Base-by-base conservation (phyloP, 2,888 invertebrate species). In the Ypsolopha sequella region DNA sequence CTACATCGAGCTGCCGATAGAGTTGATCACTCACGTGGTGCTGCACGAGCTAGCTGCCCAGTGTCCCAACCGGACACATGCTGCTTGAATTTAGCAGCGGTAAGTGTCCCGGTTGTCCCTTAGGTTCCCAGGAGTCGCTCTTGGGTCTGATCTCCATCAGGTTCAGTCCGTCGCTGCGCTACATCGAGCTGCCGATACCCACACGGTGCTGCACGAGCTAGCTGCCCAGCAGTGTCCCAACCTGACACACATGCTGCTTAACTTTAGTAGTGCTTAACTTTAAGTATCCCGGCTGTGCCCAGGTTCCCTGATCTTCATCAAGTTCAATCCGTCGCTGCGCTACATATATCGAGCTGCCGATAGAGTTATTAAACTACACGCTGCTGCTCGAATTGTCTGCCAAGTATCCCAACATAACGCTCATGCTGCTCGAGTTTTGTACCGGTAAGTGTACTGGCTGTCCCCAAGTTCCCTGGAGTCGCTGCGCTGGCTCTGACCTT, bases 171-270 rank as follows among this genome's bases (percentile, higher is more conserved):
- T 95, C 96, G 0, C 77, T 98, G 61, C 90, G 95, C 41, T 96
- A 96, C 79, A 95, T 97, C 58, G 97, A 98, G 73, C 87, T 99
- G 51, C 97, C 97, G 0, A 98, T 98, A 98, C 66, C n/a, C n/a
- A n/a, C n/a, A 96, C 96, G 0, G 97, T 99, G 7, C 89, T 99
- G 0, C 99, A 99, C 73, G 99, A 99, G 73, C 79, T 99, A 58
- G 95, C 98, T 0, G 97, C 94, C 65, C n/a, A n/a, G n/a, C 97
- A 97, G 76, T 98, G 98, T 66, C 97, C 97, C 0, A 97, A 97
- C 76, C 86, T 98, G 52, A n/a, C n/a, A 97, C 95, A 97, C 72
- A 95, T 99, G 94, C 90, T 99, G 13, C 88, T 99, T 56, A 99
- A 99, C 71, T 99, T 99, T 73, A 97, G 98, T 58, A 99, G 98